These are phyloP conservation scores for Drosophila kohkoa DNA, from an alignment of 1,140 invertebrate species.

Conservation along the genomic window DNA sequence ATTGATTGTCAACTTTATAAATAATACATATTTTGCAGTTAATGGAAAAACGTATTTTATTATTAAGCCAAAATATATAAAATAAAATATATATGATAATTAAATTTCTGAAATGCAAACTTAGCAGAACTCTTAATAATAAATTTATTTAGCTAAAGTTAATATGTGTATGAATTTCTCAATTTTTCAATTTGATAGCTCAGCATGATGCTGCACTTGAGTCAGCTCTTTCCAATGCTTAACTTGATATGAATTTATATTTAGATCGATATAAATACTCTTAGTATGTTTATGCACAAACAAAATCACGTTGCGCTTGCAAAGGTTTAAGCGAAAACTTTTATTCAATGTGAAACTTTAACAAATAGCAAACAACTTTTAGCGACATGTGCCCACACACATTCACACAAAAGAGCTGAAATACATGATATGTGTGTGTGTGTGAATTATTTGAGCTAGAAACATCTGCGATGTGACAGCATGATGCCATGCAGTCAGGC, in stretches of 20 bases:
- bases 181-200: too few species aligned
- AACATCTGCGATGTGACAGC: conserved; percentile 76
- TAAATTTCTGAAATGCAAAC: background rate
- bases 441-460: conserved; percentile 73
- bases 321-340: conserved; percentile 47
- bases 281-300: background rate
- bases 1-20: background rate
- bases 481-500: conserved; percentile 61
- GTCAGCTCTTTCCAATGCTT: too few species aligned
- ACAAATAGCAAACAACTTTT: conserved; percentile 68
- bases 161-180: too few species aligned
- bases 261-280: background rate
- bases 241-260: too few species aligned
- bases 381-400: conserved; percentile 33
- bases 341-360: conserved; percentile 42
- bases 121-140: background rate
- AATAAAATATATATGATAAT: too few species aligned
- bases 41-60: too few species aligned
- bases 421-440: conserved; percentile 10
- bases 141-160: background rate
- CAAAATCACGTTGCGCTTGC: conserved; percentile 1
- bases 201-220: too few species aligned
- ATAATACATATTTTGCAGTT: too few species aligned
- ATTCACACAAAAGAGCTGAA: conserved; percentile 23
- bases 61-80: too few species aligned